phyloP scores from a whole-genome alignment of 1,140 invertebrate genomes.

The Cecropterus lyciades region DNA sequence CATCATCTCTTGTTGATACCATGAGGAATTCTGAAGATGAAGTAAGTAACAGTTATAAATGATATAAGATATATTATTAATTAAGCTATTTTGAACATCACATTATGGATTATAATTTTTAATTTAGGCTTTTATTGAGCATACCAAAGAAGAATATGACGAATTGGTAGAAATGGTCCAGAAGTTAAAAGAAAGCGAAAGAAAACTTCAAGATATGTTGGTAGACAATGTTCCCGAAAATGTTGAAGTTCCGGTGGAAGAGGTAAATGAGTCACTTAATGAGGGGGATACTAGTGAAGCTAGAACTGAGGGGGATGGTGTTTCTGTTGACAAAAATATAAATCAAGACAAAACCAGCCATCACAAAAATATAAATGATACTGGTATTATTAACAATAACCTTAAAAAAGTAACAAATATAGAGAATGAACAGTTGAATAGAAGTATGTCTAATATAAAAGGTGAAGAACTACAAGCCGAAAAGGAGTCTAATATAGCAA shows the following conservation, averaged over 20 bases:
- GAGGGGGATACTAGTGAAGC: conserved; percentile 32
- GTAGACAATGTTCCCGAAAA: conserved; percentile 58
- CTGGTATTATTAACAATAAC: conserved; percentile 47
- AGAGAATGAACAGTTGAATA: conserved; percentile 80
- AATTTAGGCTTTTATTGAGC: conserved; percentile 80
- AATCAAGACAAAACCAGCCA: conserved; percentile 50
- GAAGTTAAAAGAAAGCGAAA: conserved; percentile 82
- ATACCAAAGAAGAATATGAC: conserved; percentile 81
- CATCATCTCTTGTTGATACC: conserved; percentile 86
- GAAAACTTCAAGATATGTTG: conserved; percentile 70
- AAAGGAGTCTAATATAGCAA: conserved; percentile 43
- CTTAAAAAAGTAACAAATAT: conserved; percentile 77
- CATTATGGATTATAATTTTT: conserved; percentile 37
- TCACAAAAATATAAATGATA: conserved; percentile 54
- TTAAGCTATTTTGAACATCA: conserved; percentile 8
- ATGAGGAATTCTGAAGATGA: conserved; percentile 86
- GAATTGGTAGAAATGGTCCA: conserved; percentile 78
- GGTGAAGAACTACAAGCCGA: conserved; percentile 47
- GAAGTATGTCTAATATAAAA: conserved; percentile 57
- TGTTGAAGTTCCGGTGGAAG: conserved; percentile 59
- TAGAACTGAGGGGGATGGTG: conserved; percentile 35
- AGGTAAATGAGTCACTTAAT: conserved; percentile 36
- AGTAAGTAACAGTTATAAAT: conserved; percentile 64
- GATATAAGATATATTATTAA: neutral
- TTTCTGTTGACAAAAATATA: conserved; percentile 37